Base-by-base conservation (phyloP, 2,113 vertebrate genomes). In the Brachyistius frenatus region DNA sequence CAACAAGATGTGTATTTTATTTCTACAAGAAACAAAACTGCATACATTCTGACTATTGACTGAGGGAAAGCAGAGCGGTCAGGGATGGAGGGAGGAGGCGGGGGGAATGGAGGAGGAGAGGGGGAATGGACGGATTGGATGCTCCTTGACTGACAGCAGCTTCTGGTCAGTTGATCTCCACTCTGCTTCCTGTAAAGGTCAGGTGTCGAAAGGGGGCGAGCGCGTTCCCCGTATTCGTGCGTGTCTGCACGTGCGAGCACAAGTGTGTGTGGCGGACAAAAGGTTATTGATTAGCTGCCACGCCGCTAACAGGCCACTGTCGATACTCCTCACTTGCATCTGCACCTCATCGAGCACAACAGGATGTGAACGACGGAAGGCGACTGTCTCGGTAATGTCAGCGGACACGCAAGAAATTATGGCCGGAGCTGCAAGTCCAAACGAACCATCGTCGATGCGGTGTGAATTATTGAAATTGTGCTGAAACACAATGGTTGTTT, bases 201-300 rank as follows among this genome's bases (percentile, higher is more conserved):
- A 86, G 75, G 77, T 83, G 87, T 89, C 83, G 66, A 61, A 52
- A 52, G 10, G 57, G 65, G 2, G 14, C 11, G 72, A 53, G 76
- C 44, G 47, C 10, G 53, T 53, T 32, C 39, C 7, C 7, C 5
- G 46, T 57, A 2, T 85, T 7, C 54, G 70, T 66, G 44, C 54
- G 64, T 46, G 35, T 68, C 33, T 52, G 13, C 8, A 64, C 46
- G 49, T 30, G 23, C 4, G 37, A 57, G 61, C 23, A 56, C 16
- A 30, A 61, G 62, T 23, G 73, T 67, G 61, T 35, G 15, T 5
- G 52, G 61, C 36, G 44, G 68, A 84, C 75, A 23, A 33, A 35
- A 53, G 50, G 63, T 75, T 86, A 91, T 91, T 73, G 91, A 91
- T 91, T 93, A 83, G 60, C 86, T 67, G 81, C 75, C 86, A 86